Base-by-base conservation (phyloP, 2,113 vertebrate genomes). In the Nothobranchius furzeri region DNA sequence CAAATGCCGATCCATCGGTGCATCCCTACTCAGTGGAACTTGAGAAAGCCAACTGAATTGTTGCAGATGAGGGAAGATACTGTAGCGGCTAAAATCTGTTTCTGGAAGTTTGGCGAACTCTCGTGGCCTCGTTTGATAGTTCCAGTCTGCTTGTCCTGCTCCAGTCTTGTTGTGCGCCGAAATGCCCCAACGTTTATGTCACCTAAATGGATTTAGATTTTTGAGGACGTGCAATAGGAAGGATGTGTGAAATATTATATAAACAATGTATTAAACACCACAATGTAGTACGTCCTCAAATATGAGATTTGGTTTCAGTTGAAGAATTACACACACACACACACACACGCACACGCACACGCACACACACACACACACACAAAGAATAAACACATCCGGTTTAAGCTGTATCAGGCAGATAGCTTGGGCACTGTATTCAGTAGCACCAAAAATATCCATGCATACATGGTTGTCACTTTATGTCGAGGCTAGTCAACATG, bases 61-160 rank as follows among this genome's bases (percentile, higher is more conserved):
- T 4, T 59, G 64, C 64, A 78, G 53, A 75, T 68, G 66, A 13
- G 57, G 55, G 11, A 64, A 78, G 67, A 72, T 60, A 66, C 15
- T 73, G 75, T 69, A 60, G 74, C 42, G 12, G 60, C 70, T 64
- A 71, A 79, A 89, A 85, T 83, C 79, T 84, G 43, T 45, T 40
- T 40, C 37, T 40, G 37, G 37, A 40, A 40, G 37, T 40, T 45
- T 45, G 43, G 43, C 43, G 43, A 45, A 11, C 11, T 12, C 43
- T 40, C 37, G 9, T 40, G 37, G 37, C 37, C 9, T 45, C 12
- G 43, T 45, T 45, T 45, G 43, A 45, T 45, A 45, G 10, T 12
- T 45, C 43, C 43, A 45, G 43, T 45, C 43, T 45, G 37, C 37
- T 40, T 40, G 37, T 40, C 37, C 37, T 40, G 37, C 37, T 40